These are phyloP conservation scores for Bursaphelenchus mucronatus DNA, from an alignment of 1,140 invertebrate genomes.

Conservation along the genomic window DNA sequence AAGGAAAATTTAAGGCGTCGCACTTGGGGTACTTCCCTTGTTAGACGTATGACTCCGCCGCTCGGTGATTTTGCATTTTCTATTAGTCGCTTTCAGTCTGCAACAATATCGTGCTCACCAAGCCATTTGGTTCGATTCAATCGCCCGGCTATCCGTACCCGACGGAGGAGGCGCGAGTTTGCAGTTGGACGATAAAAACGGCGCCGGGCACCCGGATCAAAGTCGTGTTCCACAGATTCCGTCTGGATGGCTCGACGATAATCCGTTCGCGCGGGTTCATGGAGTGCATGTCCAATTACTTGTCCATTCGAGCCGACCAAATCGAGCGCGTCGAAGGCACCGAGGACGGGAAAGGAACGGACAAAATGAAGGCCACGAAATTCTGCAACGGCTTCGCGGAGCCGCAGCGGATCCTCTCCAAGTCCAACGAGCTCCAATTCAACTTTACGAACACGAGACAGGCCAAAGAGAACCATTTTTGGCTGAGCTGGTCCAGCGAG, in stretches of 20 bases:
- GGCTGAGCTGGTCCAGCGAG: constrained; percentile 51
- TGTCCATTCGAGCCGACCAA: constrained; percentile 28
- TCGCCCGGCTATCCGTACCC: constrained; percentile 47
- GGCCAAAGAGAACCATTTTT: constrained; percentile 55
- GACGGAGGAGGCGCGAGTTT: constrained; percentile 29
- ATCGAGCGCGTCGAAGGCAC: constrained; percentile 17
- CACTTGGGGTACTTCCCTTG: no score
- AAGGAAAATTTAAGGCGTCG: no score
- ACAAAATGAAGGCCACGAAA: constrained; percentile 8
- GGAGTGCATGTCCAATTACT: constrained; percentile 29
- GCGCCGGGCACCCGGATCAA: constrained; percentile 43
- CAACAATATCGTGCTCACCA: constrained; percentile 34
- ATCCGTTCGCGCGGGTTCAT: background rate
- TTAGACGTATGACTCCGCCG: no score
- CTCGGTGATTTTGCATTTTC: no score
- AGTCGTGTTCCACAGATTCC: constrained; percentile 48
- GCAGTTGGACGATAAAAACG: constrained; percentile 49
- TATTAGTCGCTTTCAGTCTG: constrained; percentile 50
- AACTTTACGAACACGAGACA: constrained; percentile 24
- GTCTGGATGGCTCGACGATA: constrained; percentile 28
- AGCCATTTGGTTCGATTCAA: constrained; percentile 42
- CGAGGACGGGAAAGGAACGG: constrained; percentile 9
- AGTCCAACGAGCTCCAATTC: constrained; percentile 33
- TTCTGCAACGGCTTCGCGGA: constrained; percentile 33
- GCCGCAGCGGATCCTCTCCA: constrained; percentile 34